Percentiles rank a stretch among this genome's conserved stretches.
Conservation (phyloP, 2,888 invertebrate genomes). For the Tanaodytes sp. region DNA sequence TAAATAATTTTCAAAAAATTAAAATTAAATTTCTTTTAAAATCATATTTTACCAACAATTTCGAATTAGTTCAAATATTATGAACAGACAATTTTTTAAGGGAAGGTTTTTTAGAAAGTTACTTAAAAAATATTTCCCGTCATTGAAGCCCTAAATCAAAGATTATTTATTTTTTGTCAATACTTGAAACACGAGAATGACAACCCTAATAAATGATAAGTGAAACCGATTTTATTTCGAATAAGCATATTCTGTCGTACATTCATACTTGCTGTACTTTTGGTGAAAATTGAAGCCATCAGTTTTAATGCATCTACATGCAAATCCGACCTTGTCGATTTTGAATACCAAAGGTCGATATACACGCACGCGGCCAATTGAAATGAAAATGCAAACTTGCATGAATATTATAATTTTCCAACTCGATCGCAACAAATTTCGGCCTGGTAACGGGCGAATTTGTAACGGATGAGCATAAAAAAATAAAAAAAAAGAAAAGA, state of each 20-base stretch:
- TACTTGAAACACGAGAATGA: constrained; percentile 30
- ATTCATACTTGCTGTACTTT: constrained; percentile 42
- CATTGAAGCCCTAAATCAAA: too few species aligned
- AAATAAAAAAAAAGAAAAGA: too few species aligned
- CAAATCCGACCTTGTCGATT: constrained; percentile 60
- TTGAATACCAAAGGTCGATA: constrained; percentile 67
- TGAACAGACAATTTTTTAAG: too few species aligned
- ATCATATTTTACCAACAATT: too few species aligned
- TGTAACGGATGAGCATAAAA: too few species aligned
- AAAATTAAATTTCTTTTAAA: too few species aligned
- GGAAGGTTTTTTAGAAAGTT: too few species aligned
- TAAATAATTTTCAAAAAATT: too few species aligned
- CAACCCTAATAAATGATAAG: constrained; percentile 39
- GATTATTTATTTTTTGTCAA: too few species aligned
- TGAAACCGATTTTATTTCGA: constrained; percentile 29
- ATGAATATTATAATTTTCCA: constrained; percentile 53
- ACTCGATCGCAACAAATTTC: constrained; percentile 66
- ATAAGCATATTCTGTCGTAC: constrained; percentile 41
- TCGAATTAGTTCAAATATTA: too few species aligned
- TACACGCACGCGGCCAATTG: constrained; percentile 58
- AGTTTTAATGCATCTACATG: constrained; percentile 61
- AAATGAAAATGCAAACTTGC: constrained; percentile 64
- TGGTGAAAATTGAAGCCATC: constrained; percentile 50
- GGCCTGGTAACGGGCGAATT: constrained; percentile 60
- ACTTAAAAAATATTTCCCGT: too few species aligned